Conservation (phyloP, 2,797 vertebrate species). For the Gobio occitaniae region DNA sequence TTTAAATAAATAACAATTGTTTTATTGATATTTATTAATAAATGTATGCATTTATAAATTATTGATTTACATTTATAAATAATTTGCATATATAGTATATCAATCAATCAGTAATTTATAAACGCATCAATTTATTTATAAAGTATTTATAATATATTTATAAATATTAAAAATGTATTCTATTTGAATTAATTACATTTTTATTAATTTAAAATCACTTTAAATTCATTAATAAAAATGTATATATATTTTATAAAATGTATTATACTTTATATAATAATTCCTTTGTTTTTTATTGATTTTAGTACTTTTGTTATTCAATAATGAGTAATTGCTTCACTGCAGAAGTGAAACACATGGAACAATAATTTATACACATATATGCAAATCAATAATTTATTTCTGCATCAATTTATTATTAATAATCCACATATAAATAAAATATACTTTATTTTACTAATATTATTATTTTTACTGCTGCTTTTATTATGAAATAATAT, state of each 20-base stretch:
- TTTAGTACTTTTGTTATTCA: too few relatives aligned
- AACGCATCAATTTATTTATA: neutral
- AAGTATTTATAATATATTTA: neutral
- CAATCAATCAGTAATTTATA: neutral
- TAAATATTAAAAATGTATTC: neutral
- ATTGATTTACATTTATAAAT: neutral
- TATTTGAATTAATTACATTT: neutral
- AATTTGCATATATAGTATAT: neutral
- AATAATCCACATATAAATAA: neutral
- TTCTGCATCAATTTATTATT: neutral
- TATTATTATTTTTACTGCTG: neutral
- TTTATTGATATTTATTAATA: too few relatives aligned
- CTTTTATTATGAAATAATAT: neutral
- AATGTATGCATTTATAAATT: neutral
- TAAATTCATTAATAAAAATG: neutral
- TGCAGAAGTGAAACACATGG: neutral
- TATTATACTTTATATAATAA: too few relatives aligned
- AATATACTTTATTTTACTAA: neutral
- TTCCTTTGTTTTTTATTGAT: too few relatives aligned
- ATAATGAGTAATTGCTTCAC: too few relatives aligned
- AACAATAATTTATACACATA: neutral
- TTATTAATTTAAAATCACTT: neutral
- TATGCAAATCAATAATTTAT: neutral
- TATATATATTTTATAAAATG: too few relatives aligned
- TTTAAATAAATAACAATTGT: too few relatives aligned